A percentile compares a stretch with the other conserved stretches of the same genome.
These are phyloP conservation scores for Apostichopus californicus DNA, from an alignment of 35 echinoderm and acorn worm species.

Conservation along the genomic window DNA sequence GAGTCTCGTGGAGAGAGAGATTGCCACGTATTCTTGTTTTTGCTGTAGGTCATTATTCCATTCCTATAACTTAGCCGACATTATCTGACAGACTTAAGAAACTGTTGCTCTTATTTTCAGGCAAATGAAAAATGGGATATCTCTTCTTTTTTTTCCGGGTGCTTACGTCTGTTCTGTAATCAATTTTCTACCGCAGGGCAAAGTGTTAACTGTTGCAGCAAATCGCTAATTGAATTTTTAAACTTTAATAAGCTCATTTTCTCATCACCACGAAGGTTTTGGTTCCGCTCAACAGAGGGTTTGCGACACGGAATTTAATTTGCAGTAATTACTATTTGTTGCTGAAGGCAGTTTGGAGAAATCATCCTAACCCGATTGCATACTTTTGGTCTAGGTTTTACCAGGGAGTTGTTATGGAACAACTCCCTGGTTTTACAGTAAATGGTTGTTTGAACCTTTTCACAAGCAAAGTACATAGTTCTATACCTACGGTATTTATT, in stretches of 20 bases:
- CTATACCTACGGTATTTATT: no score
- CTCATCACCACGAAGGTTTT: not conserved
- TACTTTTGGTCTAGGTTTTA: no score
- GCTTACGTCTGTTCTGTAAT: not conserved
- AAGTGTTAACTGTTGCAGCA: conserved; percentile 31
- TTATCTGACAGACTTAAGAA: conserved; percentile 2
- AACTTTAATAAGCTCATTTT: conserved; percentile 51
- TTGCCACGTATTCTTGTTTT: not conserved
- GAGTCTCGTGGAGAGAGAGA: not conserved
- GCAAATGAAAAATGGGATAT: not conserved
- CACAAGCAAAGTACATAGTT: no score
- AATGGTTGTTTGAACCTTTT: no score
- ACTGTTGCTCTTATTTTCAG: not conserved
- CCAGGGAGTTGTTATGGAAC: no score
- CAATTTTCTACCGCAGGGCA: not conserved
- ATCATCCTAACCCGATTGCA: not conserved
- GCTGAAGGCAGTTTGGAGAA: not conserved
- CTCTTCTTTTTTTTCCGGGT: not conserved
- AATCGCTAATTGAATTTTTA: conserved; percentile 35
- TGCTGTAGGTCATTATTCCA: not conserved
- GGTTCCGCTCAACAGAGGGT: not conserved
- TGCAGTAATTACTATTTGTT: not conserved
- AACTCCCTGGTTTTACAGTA: no score
- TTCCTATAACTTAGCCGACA: not conserved
- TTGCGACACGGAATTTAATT: not conserved